Evolutionary conservation across 2,113 vertebrate species (phyloP), one percentile per base, ranked within the genome.

Genomic region (Laticauda colubrina): DNA sequence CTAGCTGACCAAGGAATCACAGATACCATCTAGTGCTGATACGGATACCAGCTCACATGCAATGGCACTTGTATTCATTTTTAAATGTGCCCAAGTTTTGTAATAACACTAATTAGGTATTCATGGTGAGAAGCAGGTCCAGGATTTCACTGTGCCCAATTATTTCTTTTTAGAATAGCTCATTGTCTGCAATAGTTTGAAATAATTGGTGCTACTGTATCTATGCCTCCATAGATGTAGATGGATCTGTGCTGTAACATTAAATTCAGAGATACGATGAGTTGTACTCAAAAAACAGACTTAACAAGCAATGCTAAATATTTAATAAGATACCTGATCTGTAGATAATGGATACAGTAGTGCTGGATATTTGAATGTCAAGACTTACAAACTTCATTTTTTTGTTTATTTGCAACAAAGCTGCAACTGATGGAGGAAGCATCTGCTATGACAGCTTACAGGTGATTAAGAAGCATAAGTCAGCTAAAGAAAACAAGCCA

Each of bases 381-480:
- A 6, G 88, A 29, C 1, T 86, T 53, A 91, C 75, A 94, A 94
- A 94, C 92, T 93, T 54, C 21, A 4, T 55, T 69, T 81, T 81
- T 55, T 59, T 59, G 86, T 53, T 64, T 91, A 21, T 64, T 87
- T 93, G 57, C n/a, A 90, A 53, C 53, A 93, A 51, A 91, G 24
- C 0, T 0, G 88, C 10, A 20, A 24, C 59, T 15, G 7, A 53
- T 45, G 53, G 34, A 24, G 39, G 95, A 94, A 95, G 88, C 81
- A 92, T 81, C 81, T 93, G 21, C 51, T 88, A 89, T 75, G 51
- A 94, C 91, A 95, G 64, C 90, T 75, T 90, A n/a, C 55, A 95
- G 39, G 48, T 34, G 1, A 88, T 91, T 88, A 94, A 94, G 89
- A 92, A 94, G 88, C 29, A 93, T 43, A 93, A 9, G 90, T 85